Conservation (phyloP, 2,888 invertebrate species). For the Meteorus cinctellus region DNA sequence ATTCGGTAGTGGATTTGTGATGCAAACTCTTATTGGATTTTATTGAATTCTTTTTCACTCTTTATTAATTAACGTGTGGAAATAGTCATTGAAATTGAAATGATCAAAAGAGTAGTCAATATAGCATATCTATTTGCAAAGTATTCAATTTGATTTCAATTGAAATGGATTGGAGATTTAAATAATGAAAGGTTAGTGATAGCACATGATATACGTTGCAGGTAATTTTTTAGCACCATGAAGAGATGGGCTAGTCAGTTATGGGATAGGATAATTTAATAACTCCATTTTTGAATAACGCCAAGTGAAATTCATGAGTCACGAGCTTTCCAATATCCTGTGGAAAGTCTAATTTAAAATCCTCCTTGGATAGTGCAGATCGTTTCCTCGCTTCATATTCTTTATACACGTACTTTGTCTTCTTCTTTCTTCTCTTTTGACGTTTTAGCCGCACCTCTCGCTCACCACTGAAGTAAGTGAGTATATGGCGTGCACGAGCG, state of each 20-base stretch:
- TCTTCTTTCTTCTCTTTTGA: conserved; percentile 3
- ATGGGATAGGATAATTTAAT: conserved; percentile 19
- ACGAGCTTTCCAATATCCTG: conserved; percentile 31
- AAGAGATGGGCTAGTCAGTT: conserved; percentile 9
- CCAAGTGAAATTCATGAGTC: conserved; percentile 30
- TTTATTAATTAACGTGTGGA: too few relatives aligned
- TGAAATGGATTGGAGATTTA: not conserved
- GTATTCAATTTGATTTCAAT: not conserved
- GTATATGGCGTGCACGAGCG: conserved; percentile 21
- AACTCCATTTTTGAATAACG: conserved; percentile 16
- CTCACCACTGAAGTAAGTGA: not conserved
- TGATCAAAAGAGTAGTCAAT: too few relatives aligned
- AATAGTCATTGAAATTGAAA: too few relatives aligned
- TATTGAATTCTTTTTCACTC: too few relatives aligned
- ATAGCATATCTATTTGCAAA: too few relatives aligned
- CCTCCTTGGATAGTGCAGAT: not conserved
- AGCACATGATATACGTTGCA: not conserved
- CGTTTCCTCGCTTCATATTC: not conserved
- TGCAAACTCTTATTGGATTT: too few relatives aligned
- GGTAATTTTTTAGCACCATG: not conserved
- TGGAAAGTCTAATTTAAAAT: conserved; percentile 32
- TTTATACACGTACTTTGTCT: conserved; percentile 3
- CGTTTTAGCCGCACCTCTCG: conserved; percentile 5
- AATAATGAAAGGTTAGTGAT: not conserved
- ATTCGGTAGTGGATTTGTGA: too few relatives aligned